Percentiles rank a stretch among this genome's conserved stretches.
phyloP scores from a whole-genome alignment of 2,797 vertebrate genomes.

The Squalus acanthias region DNA sequence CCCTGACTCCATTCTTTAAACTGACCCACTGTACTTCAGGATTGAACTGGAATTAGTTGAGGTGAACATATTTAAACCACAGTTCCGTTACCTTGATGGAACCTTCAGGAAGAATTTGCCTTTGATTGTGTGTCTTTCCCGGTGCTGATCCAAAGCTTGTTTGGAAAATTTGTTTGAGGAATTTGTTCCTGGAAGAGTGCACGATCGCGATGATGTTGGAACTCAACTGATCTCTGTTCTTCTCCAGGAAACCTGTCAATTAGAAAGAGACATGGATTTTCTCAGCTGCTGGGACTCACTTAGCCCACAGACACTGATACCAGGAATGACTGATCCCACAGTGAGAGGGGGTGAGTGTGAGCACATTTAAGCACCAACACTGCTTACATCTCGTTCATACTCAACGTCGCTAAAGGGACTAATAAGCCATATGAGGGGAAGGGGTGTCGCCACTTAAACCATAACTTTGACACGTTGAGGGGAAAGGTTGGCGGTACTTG shows the following conservation, averaged over 20 bases:
- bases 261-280: neutral
- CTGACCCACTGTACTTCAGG: neutral
- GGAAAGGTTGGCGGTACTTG: neutral
- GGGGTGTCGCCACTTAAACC: neutral
- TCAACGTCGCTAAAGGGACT: neutral
- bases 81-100: conserved; percentile 53
- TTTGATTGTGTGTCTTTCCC: conserved; percentile 49
- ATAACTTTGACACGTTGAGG: neutral
- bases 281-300: neutral
- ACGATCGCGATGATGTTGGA: conserved; percentile 73
- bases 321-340: neutral
- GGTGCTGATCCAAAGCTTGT: conserved; percentile 45
- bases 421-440: neutral
- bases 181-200: conserved; percentile 76
- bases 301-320: neutral
- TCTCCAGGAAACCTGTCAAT: conserved; percentile 82
- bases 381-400: too few relatives aligned
- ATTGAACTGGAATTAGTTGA: neutral
- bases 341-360: neutral
- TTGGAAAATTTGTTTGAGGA: conserved; percentile 75
- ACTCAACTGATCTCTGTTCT: conserved; percentile 85
- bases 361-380: neutral
- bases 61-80: neutral
- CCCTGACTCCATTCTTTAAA: neutral
- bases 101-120: conserved; percentile 39